Conservation (phyloP, 2,797 vertebrate genomes). For the Semotilus atromaculatus region DNA sequence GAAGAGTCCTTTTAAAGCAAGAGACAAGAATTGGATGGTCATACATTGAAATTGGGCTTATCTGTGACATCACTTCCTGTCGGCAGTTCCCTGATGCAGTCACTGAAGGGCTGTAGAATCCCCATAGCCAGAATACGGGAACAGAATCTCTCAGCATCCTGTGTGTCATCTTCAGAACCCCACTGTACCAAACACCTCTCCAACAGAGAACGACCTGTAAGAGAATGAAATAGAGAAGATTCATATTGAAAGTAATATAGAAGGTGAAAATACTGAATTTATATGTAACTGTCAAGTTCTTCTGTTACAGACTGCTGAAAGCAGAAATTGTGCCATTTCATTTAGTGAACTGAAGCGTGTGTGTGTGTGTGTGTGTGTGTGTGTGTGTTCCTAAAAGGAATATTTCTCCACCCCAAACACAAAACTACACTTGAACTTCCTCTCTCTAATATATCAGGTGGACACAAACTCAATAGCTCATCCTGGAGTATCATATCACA, state of each 20-base stretch:
- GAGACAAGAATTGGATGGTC: conserved; percentile 51
- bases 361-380: background rate
- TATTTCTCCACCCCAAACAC: background rate
- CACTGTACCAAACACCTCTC: conserved; percentile 85
- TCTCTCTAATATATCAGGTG: conserved; percentile 30
- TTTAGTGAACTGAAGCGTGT: background rate
- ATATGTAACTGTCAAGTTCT: background rate
- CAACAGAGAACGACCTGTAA: conserved; percentile 84
- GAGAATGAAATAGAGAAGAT: background rate
- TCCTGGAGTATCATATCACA: background rate
- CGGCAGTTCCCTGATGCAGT: conserved; percentile 80
- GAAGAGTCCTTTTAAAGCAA: background rate
- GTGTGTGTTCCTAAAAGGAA: background rate
- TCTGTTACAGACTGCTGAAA: background rate
- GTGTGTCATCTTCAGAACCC: conserved; percentile 67
- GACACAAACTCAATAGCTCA: conserved; percentile 42
- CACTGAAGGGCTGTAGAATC: conserved; percentile 87
- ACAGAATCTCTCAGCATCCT: conserved; percentile 82
- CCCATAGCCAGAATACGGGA: conserved; percentile 86
- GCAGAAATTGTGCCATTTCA: background rate
- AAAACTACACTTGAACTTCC: conserved; percentile 4
- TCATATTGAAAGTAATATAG: background rate
- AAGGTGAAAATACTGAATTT: background rate
- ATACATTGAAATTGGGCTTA: conserved; percentile 83
- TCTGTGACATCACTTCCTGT: conserved; percentile 70